phyloP scores from a whole-genome alignment of 2,888 invertebrate species.

The Arenicola marina region DNA sequence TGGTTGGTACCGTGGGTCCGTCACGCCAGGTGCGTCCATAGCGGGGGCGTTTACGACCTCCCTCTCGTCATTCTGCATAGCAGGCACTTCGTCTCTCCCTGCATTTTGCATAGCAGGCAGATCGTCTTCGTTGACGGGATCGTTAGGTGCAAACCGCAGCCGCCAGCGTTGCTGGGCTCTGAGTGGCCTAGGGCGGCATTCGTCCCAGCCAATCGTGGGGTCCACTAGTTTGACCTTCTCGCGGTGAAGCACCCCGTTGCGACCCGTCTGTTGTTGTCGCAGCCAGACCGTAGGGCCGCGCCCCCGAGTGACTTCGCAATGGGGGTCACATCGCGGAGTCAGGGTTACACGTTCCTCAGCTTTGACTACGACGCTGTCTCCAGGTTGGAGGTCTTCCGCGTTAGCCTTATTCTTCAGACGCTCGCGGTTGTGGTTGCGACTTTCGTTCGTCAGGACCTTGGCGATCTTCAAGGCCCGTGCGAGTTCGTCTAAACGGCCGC shows the following conservation, averaged over 20 bases:
- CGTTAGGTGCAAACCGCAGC: no score
- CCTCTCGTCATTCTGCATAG: no score
- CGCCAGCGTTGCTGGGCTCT: background rate
- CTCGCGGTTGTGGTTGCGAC: background rate
- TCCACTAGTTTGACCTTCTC: slow-evolving; percentile 6
- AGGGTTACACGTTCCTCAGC: slow-evolving; percentile 9
- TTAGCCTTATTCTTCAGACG: background rate
- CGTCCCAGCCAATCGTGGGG: background rate
- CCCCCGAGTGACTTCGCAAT: slow-evolving; percentile 1
- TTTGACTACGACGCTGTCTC: background rate
- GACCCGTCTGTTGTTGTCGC: slow-evolving; percentile 1
- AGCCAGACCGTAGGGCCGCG: slow-evolving; percentile 2
- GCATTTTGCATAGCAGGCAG: no score
- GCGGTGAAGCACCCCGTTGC: background rate
- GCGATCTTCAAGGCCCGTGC: slow-evolving; percentile 8
- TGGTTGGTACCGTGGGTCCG: no score
- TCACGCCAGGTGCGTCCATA: no score
- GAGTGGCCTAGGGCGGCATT: background rate
- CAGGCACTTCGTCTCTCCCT: no score
- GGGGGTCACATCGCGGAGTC: no score
- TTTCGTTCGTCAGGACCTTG: no score
- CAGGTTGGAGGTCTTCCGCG: no score
- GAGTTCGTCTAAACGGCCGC: slow-evolving; percentile 15
- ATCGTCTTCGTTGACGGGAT: no score
- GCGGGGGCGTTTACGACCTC: no score